These are phyloP conservation scores for Tachina lurida DNA, from an alignment of 2,888 invertebrate genomes.

Conservation along the genomic window DNA sequence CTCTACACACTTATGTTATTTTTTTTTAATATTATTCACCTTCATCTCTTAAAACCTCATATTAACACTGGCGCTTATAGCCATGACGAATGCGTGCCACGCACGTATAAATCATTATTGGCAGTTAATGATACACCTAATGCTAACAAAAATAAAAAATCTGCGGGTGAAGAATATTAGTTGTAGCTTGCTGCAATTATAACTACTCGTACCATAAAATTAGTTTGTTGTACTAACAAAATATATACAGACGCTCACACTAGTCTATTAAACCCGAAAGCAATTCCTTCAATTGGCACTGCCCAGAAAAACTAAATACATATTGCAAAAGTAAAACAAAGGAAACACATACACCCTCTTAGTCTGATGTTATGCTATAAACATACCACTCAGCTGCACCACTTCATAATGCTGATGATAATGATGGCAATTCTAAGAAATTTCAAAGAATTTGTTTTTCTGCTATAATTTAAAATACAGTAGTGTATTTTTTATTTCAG, in stretches of 20 bases:
- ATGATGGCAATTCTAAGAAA: conserved; percentile 61
- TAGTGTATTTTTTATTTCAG: not conserved
- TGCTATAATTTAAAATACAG: conserved; percentile 33
- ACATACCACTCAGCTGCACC: conserved; percentile 34
- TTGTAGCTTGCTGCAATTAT: conserved; percentile 45
- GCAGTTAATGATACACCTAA: conserved; percentile 60
- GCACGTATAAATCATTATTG: conserved; percentile 71
- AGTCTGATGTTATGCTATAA: conserved; percentile 25
- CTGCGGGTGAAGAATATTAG: conserved; percentile 58
- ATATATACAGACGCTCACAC: conserved; percentile 3
- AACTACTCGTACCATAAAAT: conserved; percentile 66
- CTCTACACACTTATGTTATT: not conserved
- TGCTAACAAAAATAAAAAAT: conserved; percentile 29
- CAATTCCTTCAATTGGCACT: conserved; percentile 70
- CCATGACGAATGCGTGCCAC: conserved; percentile 70
- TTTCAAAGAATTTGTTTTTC: conserved; percentile 23
- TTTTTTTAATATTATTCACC: not conserved
- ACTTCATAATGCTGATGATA: conserved; percentile 31
- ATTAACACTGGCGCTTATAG: conserved; percentile 65
- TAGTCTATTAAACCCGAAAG: conserved; percentile 51
- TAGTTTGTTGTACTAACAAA: conserved; percentile 53
- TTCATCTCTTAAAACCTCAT: conserved; percentile 25
- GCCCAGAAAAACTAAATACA: conserved; percentile 63
- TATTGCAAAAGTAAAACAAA: conserved; percentile 24
- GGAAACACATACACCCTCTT: conserved; percentile 41